These are phyloP conservation scores for Melangyna quadrimaculata DNA, from an alignment of 2,888 invertebrate genomes.

Conservation along the genomic window DNA sequence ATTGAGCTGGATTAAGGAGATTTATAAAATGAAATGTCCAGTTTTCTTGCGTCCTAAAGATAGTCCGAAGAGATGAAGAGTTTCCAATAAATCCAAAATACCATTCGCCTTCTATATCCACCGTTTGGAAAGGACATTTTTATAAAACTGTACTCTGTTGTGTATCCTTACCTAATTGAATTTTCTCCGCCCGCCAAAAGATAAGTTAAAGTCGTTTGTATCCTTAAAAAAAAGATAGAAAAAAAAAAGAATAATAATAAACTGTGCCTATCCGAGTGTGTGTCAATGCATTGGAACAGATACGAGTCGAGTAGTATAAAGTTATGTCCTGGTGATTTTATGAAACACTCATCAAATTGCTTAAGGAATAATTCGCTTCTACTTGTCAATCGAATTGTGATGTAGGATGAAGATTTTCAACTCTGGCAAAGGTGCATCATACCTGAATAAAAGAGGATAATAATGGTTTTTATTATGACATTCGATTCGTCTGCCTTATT, in stretches of 20 bases:
- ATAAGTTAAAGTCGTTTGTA: constrained; percentile 18
- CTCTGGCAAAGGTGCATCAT: constrained; percentile 59
- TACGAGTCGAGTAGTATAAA: neutral
- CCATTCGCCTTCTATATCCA: neutral
- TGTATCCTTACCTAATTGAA: constrained; percentile 54
- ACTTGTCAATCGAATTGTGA: constrained; percentile 18
- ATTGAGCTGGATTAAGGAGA: constrained; percentile 68
- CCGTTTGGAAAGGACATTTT: constrained; percentile 9
- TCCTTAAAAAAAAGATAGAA: constrained; percentile 20
- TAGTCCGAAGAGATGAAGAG: constrained; percentile 58
- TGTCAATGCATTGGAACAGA: constrained; percentile 35
- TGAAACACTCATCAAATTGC: constrained; percentile 10
- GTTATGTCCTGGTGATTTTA: constrained; percentile 6
- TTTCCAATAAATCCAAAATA: constrained; percentile 48
- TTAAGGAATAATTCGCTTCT: neutral
- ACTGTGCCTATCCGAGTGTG: constrained; percentile 46
- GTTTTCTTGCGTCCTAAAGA: constrained; percentile 46
- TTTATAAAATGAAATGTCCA: constrained; percentile 65
- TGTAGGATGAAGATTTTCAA: neutral
- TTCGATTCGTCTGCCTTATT: constrained; percentile 62
- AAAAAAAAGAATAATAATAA: neutral
- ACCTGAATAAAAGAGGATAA: constrained; percentile 53
- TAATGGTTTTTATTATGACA: constrained; percentile 70
- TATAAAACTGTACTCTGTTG: constrained; percentile 34
- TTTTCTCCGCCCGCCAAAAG: neutral